A percentile compares a stretch with the other conserved stretches of the same genome.
Evolutionary conservation across 2,797 vertebrate species (phyloP).

Genomic region (Poecile montanus): DNA sequence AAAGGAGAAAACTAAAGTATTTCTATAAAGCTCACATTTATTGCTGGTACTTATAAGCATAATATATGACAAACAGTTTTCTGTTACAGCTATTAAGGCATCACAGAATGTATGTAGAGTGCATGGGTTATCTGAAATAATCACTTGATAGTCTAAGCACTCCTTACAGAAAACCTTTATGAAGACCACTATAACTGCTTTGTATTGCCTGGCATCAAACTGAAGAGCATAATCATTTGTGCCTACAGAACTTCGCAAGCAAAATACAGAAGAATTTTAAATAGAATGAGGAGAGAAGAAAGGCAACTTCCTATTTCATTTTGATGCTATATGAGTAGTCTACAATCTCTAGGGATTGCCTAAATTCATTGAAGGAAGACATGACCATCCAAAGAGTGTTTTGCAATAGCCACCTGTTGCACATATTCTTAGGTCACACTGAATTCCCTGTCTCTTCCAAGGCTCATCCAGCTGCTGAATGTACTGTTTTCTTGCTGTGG

Average conservation of each 20-base stretch:
- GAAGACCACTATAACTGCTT: background rate
- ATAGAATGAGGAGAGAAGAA: background rate
- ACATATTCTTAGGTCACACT: background rate
- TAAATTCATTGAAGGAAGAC: background rate
- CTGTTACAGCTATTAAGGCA: background rate
- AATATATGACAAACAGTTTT: background rate
- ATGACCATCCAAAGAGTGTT: background rate
- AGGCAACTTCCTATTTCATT: fast-evolving
- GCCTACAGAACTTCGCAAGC: background rate
- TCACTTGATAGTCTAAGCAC: background rate
- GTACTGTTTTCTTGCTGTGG: background rate
- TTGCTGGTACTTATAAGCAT: background rate
- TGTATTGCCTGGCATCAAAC: background rate
- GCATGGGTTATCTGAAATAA: background rate
- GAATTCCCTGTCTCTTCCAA: background rate
- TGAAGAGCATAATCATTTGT: background rate
- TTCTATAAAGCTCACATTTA: background rate
- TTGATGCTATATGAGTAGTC: background rate
- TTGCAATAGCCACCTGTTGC: background rate
- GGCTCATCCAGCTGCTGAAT: background rate
- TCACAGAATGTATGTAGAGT: background rate
- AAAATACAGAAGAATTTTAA: background rate
- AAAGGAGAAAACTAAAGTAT: background rate
- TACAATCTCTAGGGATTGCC: background rate
- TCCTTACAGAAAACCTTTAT: background rate